Evolutionary conservation across 1,140 invertebrate species (phyloP).

Genomic region (Melitaea cinxia): DNA sequence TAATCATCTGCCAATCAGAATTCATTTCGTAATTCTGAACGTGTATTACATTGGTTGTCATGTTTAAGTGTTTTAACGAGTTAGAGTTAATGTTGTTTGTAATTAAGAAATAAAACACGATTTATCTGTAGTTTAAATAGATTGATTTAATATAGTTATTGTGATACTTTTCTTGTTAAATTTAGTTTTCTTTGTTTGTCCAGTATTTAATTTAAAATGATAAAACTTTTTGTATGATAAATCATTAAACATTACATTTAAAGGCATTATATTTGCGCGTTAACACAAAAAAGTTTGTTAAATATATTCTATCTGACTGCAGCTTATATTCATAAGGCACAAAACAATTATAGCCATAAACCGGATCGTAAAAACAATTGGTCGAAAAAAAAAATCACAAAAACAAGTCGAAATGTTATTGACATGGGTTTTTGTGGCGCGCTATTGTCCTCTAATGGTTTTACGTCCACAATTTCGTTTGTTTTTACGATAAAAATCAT

Average conservation of each 20-base stretch:
- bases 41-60: conserved; percentile 1
- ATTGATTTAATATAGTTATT: too few species aligned
- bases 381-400: conserved; percentile 22
- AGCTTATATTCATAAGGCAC: conserved; percentile 18
- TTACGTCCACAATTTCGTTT: conserved; percentile 11
- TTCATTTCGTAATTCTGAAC: not conserved
- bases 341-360: conserved; percentile 30
- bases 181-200: too few species aligned
- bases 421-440: conserved; percentile 34
- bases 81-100: not conserved
- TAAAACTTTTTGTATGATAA: too few species aligned
- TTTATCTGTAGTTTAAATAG: too few species aligned
- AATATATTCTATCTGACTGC: conserved; percentile 9
- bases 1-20: conserved; percentile 35
- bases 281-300: not conserved
- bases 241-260: too few species aligned
- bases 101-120: too few species aligned
- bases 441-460: conserved; percentile 38
- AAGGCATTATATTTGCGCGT: too few species aligned
- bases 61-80: not conserved
- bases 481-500: conserved; percentile 12
- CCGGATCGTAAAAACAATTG: conserved; percentile 38
- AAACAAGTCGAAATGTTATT: conserved; percentile 42
- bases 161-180: too few species aligned
- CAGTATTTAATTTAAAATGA: too few species aligned